Conservation (phyloP, 2,888 invertebrate species). For the Linnaemya tessellans region DNA sequence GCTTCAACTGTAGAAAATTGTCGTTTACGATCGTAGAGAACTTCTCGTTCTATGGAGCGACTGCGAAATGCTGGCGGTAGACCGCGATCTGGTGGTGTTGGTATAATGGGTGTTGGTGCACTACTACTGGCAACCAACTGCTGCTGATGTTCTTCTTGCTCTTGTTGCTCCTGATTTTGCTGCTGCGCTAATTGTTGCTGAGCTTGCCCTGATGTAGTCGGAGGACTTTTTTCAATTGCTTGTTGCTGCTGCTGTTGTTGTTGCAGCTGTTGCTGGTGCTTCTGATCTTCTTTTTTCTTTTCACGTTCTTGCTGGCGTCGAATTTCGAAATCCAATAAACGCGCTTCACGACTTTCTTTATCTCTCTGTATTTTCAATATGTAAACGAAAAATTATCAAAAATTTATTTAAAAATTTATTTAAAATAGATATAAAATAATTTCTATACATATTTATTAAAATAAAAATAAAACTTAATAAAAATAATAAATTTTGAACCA, state of each 20-base stretch:
- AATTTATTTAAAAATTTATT: too few species aligned
- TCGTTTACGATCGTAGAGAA: slow-evolving; percentile 80
- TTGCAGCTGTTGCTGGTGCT: slow-evolving; percentile 79
- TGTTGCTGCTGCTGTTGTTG: slow-evolving; percentile 75
- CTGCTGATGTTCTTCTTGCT: slow-evolving; percentile 56
- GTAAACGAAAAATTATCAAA: too few species aligned
- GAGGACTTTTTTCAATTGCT: slow-evolving; percentile 73
- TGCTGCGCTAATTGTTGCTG: slow-evolving; percentile 74
- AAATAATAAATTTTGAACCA: too few species aligned
- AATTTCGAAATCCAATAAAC: slow-evolving; percentile 83
- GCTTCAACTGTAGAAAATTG: slow-evolving; percentile 79
- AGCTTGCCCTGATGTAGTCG: slow-evolving; percentile 74
- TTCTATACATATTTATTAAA: too few species aligned
- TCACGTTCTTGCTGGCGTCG: slow-evolving; percentile 83
- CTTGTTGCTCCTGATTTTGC: slow-evolving; percentile 58
- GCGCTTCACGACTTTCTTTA: slow-evolving; percentile 83
- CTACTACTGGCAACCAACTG: slow-evolving; percentile 69
- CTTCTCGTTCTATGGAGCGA: slow-evolving; percentile 81
- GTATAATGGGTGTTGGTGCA: slow-evolving; percentile 75
- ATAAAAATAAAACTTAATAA: too few species aligned
- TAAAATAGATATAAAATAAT: too few species aligned
- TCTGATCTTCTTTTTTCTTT: slow-evolving; percentile 81
- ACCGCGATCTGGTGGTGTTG: slow-evolving; percentile 80
- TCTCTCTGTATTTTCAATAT: slow-evolving; percentile 77
- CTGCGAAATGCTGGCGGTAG: slow-evolving; percentile 82